phyloP scores from a whole-genome alignment of 2,113 vertebrate species.

The Hippolais icterina region DNA sequence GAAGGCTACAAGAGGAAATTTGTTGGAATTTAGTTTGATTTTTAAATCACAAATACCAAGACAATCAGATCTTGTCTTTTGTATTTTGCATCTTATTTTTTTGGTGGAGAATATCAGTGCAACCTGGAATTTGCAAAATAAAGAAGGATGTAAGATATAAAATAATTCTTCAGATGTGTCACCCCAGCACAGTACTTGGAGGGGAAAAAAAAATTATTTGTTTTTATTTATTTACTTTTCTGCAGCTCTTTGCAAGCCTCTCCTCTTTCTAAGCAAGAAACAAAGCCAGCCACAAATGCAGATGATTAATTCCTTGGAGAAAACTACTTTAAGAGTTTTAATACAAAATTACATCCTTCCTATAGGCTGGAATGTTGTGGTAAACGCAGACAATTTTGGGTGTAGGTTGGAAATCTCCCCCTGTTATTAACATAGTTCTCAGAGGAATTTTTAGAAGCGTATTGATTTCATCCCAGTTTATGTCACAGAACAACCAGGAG shows the following conservation, averaged over 20 bases:
- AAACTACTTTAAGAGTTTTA: not conserved
- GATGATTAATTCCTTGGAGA: not conserved
- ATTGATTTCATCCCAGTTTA: not conserved
- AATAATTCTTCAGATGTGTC: not conserved
- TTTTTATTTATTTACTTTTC: not conserved
- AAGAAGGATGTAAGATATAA: not conserved
- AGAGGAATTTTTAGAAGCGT: constrained; percentile 5
- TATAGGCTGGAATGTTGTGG: not conserved
- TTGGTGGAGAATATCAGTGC: not conserved
- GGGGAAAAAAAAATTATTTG: accelerated
- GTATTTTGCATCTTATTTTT: not conserved
- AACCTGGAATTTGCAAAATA: not conserved
- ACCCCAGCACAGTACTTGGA: not conserved
- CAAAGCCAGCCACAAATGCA: not conserved
- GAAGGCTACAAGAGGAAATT: not conserved
- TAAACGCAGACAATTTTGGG: not conserved
- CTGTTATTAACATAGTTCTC: constrained; percentile 15
- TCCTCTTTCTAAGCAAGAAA: not conserved
- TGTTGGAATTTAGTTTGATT: not conserved
- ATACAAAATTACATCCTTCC: not conserved
- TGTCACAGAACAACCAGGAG: not conserved
- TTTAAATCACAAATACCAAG: not conserved
- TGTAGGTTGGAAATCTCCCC: not conserved
- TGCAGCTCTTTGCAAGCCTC: not conserved
- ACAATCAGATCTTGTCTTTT: not conserved